A percentile compares a stretch with the other conserved stretches of the same genome.
Conservation (phyloP, 2,797 vertebrate genomes). For the Gephyroberyx darwinii region DNA sequence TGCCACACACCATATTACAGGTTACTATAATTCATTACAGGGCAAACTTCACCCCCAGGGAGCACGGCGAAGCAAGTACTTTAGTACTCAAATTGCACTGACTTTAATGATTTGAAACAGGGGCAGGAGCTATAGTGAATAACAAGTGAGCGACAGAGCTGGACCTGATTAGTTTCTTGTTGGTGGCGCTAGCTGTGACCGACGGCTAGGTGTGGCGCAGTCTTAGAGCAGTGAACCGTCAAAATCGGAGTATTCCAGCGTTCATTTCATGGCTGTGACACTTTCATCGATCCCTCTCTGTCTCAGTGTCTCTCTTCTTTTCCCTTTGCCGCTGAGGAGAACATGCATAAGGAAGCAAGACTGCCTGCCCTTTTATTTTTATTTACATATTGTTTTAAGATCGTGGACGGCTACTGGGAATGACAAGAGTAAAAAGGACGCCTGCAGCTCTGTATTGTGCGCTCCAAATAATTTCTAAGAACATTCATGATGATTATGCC, state of each 20-base stretch:
- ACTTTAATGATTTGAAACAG: conserved; percentile 68
- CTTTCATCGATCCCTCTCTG: conserved; percentile 18
- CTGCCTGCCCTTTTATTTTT: conserved; percentile 28
- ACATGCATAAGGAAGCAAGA: conserved; percentile 29
- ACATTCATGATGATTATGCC: conserved; percentile 22
- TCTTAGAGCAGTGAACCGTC: conserved; percentile 61
- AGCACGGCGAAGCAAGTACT: conserved; percentile 39
- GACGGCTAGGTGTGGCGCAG: conserved; percentile 46
- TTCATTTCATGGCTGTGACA: conserved; percentile 54
- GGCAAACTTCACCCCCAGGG: conserved; percentile 10
- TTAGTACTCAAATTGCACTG: conserved; percentile 49
- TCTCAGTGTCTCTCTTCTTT: too few relatives aligned
- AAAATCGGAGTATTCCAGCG: conserved; percentile 56
- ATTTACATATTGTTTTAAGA: conserved; percentile 17
- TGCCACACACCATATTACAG: conserved; percentile 46
- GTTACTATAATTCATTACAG: conserved; percentile 55
- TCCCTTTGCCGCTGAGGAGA: background rate
- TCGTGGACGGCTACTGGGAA: conserved; percentile 42
- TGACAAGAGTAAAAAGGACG: conserved; percentile 41
- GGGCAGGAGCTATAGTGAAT: conserved; percentile 55
- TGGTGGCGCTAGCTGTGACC: conserved; percentile 52
- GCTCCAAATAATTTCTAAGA: conserved; percentile 38
- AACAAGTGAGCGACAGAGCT: conserved; percentile 46
- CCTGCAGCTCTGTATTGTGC: conserved; percentile 30
- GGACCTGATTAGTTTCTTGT: conserved; percentile 30